Base-by-base conservation (phyloP, 2,888 invertebrate genomes). In the Trachelus stipa region DNA sequence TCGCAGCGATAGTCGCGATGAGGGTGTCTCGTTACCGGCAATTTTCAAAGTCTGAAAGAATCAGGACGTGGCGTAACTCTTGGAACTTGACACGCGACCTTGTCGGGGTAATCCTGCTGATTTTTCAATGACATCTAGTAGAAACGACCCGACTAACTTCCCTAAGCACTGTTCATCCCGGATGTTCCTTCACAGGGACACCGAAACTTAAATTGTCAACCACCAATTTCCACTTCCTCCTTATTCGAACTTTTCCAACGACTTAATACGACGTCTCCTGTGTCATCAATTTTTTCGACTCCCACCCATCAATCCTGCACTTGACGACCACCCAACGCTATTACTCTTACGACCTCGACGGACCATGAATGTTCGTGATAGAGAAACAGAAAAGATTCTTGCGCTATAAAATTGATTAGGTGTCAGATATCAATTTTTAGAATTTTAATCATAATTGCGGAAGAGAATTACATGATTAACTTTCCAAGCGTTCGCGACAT, bases 11-110 rank as follows among this genome's bases (percentile, higher is more conserved):
- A 30, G 69, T 33, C 31, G 30, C 31, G 71, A 69, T 12, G 73
- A 76, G 69, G 77, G 77, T 79, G 71, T 77, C 83, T 76, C 69
- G 81, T 86, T 87, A 77, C 87, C 77, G 79, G 74, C 80, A 80
- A 87, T 85, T 84, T 87, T 85, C 81, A 83, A 84, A 86, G 85
- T 85, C 85, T 81, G 79, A 80, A 84, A 83, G 81, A 34, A 31
- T n/a, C 71, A 34, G 34, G 34, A 33, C 31, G 31, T 71, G 71
- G 12, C 71, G 71, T 31, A 71, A 71, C 31, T 71, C 31, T 31
- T 15, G 71, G 3, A 71, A 71, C 71, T 3, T 33, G 71, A 71
- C 15, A 71, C 31, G 30, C 31, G 71, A 71, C 71, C 71, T 71
- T 71, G 71, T 12, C 69, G 4, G 15, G 12, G 6, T 56, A 23